Conservation (phyloP, 1,140 invertebrate species). For the Drosophila sp. region DNA sequence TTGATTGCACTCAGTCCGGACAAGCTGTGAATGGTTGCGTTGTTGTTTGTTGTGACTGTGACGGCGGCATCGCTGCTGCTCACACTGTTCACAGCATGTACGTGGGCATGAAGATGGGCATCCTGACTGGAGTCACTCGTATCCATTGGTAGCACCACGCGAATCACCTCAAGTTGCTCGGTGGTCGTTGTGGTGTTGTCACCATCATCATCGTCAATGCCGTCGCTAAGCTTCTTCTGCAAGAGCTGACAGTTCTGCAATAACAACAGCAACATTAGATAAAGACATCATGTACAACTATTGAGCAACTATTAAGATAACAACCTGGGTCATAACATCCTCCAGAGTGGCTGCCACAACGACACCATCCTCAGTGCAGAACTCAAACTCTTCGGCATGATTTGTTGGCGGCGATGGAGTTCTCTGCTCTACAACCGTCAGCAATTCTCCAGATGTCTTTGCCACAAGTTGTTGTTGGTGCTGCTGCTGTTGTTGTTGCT, state of each 20-base stretch:
- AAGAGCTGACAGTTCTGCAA: slow-evolving; percentile 70
- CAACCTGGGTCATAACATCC: slow-evolving; percentile 79
- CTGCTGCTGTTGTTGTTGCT: slow-evolving; percentile 56
- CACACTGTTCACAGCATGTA: slow-evolving; percentile 60
- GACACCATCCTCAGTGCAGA: slow-evolving; percentile 72
- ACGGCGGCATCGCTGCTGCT: slow-evolving; percentile 49
- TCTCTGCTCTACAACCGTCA: slow-evolving; percentile 57
- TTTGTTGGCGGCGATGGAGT: slow-evolving; percentile 27
- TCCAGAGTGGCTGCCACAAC: slow-evolving; percentile 77
- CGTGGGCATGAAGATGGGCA: slow-evolving; percentile 60
- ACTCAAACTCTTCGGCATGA: slow-evolving; percentile 63
- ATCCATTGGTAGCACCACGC: slow-evolving; percentile 82
- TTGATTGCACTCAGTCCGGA: slow-evolving; percentile 69
- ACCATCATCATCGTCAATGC: slow-evolving; percentile 40
- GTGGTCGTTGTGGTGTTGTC: slow-evolving; percentile 45
- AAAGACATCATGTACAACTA: neutral
- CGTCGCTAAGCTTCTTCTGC: slow-evolving; percentile 65
- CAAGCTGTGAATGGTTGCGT: slow-evolving; percentile 62
- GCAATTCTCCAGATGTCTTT: slow-evolving; percentile 33
- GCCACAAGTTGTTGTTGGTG: slow-evolving; percentile 41
- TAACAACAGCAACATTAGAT: slow-evolving; percentile 32
- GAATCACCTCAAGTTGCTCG: slow-evolving; percentile 71
- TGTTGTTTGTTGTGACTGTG: slow-evolving; percentile 44
- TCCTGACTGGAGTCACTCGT: slow-evolving; percentile 79
- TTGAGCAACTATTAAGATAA: neutral